Conservation (phyloP, 2,888 invertebrate species). For the Macrosiphum euphorbiae region DNA sequence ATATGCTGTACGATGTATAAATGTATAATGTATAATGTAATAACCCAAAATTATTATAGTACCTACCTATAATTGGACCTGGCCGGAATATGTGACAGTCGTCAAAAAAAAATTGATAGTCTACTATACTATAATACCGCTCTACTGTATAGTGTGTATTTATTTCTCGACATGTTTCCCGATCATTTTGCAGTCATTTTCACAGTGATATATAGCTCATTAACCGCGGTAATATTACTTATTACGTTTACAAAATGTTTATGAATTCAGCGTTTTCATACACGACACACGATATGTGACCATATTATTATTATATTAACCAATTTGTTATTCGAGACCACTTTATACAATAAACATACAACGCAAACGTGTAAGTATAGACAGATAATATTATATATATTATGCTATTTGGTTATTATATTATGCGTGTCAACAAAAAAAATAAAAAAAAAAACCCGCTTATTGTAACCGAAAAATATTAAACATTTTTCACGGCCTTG, state of each 20-base stretch:
- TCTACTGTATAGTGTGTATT: neutral
- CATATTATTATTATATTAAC: slow-evolving; percentile 5
- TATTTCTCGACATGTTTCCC: neutral
- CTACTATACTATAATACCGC: neutral
- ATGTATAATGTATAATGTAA: neutral
- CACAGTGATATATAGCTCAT: neutral
- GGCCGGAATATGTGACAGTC: neutral
- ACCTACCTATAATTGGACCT: neutral
- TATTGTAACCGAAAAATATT: neutral
- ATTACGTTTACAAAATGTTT: neutral
- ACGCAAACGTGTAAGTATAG: neutral
- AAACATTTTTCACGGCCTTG: slow-evolving; percentile 35
- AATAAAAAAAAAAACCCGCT: neutral
- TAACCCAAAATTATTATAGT: neutral
- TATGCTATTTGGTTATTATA: neutral
- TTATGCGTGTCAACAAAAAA: neutral
- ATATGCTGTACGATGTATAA: neutral
- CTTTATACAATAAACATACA: neutral
- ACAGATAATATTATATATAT: neutral
- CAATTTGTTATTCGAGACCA: slow-evolving; percentile 21
- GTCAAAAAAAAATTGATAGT: neutral
- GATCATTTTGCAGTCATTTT: slow-evolving; percentile 36
- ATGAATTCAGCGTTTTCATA: neutral
- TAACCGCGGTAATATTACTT: neutral
- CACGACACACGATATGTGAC: neutral